Evolutionary conservation across 2,113 vertebrate species (phyloP).

Genomic region (Rhodinocichla rosea): DNA sequence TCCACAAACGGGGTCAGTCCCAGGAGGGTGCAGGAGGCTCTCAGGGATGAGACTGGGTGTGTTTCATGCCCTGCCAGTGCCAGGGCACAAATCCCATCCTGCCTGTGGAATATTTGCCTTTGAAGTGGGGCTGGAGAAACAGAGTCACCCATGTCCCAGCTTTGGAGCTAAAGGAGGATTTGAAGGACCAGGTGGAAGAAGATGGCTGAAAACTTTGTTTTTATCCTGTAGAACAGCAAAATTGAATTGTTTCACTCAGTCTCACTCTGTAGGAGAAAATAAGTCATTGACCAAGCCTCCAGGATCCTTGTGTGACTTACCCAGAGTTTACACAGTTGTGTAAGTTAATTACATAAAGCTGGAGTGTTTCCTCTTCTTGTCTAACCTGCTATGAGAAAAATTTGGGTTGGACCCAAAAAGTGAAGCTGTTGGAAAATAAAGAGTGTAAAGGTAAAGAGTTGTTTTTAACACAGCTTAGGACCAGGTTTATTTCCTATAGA

Average conservation of each 20-base stretch:
- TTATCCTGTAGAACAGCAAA: neutral
- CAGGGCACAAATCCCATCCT: fast-evolving
- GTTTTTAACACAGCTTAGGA: neutral
- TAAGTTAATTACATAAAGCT: neutral
- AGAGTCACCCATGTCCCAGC: neutral
- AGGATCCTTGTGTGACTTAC: neutral
- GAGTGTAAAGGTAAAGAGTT: neutral
- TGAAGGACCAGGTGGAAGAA: neutral
- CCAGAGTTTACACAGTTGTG: neutral
- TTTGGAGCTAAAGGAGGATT: neutral
- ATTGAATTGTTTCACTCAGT: neutral
- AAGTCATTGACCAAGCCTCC: neutral
- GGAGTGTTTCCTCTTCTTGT: slow-evolving; percentile 1
- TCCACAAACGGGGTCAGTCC: neutral
- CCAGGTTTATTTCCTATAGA: neutral
- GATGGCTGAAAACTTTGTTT: neutral
- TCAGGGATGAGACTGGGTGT: fast-evolving
- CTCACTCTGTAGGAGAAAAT: neutral
- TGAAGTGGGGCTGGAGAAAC: neutral
- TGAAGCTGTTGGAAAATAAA: neutral
- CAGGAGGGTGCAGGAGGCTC: neutral
- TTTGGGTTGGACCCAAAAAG: neutral
- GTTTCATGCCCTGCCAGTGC: neutral
- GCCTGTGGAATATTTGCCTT: neutral
- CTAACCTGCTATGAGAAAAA: neutral